Conservation (phyloP, 1,140 invertebrate species). For the Monochamus saltuarius region DNA sequence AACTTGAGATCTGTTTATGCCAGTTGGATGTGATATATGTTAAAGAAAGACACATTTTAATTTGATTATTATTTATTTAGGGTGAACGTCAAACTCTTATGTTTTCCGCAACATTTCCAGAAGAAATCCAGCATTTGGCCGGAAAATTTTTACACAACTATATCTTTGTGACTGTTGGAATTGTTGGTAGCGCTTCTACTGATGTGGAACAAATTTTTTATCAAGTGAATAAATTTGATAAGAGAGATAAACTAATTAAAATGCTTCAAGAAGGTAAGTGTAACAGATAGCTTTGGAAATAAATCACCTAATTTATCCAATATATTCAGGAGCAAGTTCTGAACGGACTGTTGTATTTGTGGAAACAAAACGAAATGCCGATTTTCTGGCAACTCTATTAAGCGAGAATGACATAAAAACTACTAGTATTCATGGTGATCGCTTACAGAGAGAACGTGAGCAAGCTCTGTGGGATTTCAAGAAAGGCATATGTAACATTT, state of each 20-base stretch:
- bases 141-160: slow-evolving; percentile 76
- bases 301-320: neutral
- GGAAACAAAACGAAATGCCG: slow-evolving; percentile 83
- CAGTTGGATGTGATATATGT: too few species aligned
- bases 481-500: slow-evolving; percentile 67
- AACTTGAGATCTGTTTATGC: too few species aligned
- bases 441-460: slow-evolving; percentile 86
- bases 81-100: slow-evolving; percentile 78
- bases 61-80: slow-evolving; percentile 45
- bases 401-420: slow-evolving; percentile 63
- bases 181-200: slow-evolving; percentile 84
- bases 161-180: slow-evolving; percentile 81
- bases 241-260: slow-evolving; percentile 70
- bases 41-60: too few species aligned
- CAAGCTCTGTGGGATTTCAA: slow-evolving; percentile 83
- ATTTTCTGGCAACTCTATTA: slow-evolving; percentile 75
- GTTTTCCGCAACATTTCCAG: slow-evolving; percentile 92
- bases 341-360: slow-evolving; percentile 84
- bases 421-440: slow-evolving; percentile 92
- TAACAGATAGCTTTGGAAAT: neutral
- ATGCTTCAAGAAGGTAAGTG: slow-evolving; percentile 63
- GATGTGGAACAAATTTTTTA: slow-evolving; percentile 86
- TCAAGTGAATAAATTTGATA: slow-evolving; percentile 72
- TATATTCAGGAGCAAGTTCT: slow-evolving; percentile 20
- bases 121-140: slow-evolving; percentile 78